These are phyloP conservation scores for Hippocampus zosterae DNA, from an alignment of 2,113 vertebrate species.

Conservation along the genomic window DNA sequence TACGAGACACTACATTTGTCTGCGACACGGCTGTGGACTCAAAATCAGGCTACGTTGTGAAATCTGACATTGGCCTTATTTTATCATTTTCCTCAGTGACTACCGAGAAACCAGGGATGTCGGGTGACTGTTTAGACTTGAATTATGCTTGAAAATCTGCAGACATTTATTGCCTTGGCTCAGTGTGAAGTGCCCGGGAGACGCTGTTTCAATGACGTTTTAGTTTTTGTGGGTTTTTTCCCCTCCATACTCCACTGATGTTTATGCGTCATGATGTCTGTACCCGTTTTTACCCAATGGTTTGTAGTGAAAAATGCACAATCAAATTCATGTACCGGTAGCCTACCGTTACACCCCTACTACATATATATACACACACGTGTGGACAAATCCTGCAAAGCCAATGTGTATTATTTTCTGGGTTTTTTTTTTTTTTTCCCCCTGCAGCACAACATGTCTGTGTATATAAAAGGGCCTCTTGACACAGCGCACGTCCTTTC, in stretches of 20 bases:
- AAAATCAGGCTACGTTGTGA: too few relatives aligned
- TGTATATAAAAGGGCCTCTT: conserved; percentile 59
- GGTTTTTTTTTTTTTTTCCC: conserved; percentile 32
- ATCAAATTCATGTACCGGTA: neutral
- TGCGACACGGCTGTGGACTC: too few relatives aligned
- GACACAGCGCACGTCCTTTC: conserved; percentile 65
- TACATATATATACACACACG: neutral
- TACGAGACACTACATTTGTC: too few relatives aligned
- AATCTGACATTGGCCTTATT: too few relatives aligned
- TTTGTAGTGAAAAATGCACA: neutral
- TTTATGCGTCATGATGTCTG: neutral
- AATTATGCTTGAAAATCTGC: neutral
- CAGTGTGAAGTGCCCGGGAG: neutral
- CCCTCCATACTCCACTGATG: neutral
- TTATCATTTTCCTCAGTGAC: neutral
- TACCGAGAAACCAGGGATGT: neutral
- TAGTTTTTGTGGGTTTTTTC: neutral
- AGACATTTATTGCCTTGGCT: neutral
- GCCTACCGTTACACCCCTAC: neutral
- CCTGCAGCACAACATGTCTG: conserved; percentile 55
- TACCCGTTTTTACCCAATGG: neutral
- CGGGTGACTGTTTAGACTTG: too few relatives aligned
- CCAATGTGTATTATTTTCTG: neutral
- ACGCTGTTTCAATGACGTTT: neutral
- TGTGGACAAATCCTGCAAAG: neutral